Evolutionary conservation across 1,140 invertebrate species (phyloP).

Genomic region (Proctacanthus coquilletti): DNA sequence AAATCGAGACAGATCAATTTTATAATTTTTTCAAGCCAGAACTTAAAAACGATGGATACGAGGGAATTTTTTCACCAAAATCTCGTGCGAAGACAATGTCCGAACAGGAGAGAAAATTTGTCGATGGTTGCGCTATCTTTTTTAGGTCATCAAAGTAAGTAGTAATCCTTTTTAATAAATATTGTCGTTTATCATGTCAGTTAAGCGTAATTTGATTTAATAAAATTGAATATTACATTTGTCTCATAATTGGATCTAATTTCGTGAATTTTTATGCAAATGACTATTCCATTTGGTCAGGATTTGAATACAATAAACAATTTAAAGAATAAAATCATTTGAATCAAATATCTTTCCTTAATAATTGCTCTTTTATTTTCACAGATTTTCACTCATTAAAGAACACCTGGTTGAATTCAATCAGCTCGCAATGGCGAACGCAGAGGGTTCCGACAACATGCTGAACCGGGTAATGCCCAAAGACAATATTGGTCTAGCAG

Average conservation of each 20-base stretch:
- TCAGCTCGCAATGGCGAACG: constrained; percentile 95
- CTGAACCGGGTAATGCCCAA: constrained; percentile 98
- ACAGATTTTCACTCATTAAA: constrained; percentile 84
- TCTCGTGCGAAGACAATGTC: constrained; percentile 97
- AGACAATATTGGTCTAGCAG: constrained; percentile 96
- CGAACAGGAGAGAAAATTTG: constrained; percentile 90
- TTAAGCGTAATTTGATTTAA: too few relatives aligned
- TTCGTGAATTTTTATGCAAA: too few relatives aligned
- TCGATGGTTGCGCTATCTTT: constrained; percentile 99
- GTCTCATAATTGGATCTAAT: too few relatives aligned
- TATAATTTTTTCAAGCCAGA: constrained; percentile 94
- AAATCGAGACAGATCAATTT: constrained; percentile 98
- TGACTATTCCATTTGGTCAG: too few relatives aligned
- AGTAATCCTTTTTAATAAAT: constrained; percentile 5
- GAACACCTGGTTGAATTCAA: constrained; percentile 97
- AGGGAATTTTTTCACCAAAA: constrained; percentile 98
- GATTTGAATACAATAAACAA: too few relatives aligned
- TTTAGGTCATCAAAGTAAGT: constrained; percentile 86
- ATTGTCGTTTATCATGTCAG: too few relatives aligned
- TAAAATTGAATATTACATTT: too few relatives aligned
- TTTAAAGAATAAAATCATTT: background rate
- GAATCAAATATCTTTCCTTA: background rate
- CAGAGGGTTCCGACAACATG: constrained; percentile 96
- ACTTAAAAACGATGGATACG: constrained; percentile 82
- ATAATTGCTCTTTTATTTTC: constrained; percentile 15